Base-by-base conservation (phyloP, 2,113 vertebrate genomes). In the Urocynchramus pylzowi region DNA sequence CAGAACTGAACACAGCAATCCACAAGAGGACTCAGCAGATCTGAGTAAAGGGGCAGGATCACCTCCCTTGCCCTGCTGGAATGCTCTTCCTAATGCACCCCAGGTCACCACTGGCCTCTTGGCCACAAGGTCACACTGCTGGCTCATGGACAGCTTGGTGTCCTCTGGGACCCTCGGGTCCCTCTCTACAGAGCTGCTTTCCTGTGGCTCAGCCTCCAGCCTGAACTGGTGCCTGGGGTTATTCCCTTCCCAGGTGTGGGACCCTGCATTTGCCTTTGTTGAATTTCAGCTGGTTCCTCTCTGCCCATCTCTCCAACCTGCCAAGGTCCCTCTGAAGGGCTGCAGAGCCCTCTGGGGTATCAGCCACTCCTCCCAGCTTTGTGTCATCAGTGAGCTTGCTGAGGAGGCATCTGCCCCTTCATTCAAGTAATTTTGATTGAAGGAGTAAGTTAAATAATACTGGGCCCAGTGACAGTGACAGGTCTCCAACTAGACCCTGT, bases 21-120 rank as follows among this genome's bases (percentile, higher is more conserved):
- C 10, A 61, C 2, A 0, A n/a, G 6, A 3, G 28, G 8, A 9
- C 6, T 28, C 37, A 37, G 18, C 45, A 60, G 53, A 2, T 19
- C 16, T 28, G 28, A 33, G 22, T 0, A 69, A 2, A 37, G 14
- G 33, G 1, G 12, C 19, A 78, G 47, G 64, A 78, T 39, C 39
- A 45, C 39, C 3, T 30, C 5, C 13, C 15, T 24, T 8, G 16
- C 1, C 16, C 39, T 54, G 16, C 47, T 87, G 54, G 39, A 70
- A 70, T 53, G n/a, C 0, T 45, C 23, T 24, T 57, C 30, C 61
- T 50, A 5, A 50, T 21, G 35, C 16, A 67, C 7, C 31, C 26
- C 31, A 50, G 16, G 52, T 1, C 21, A 67, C 16, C 6, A 6
- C 1, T 57, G 24, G 42, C 24, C 31, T 42, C 21, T 35, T 39